A percentile compares a stretch with the other conserved stretches of the same genome.
Evolutionary conservation across 2,113 vertebrate species (phyloP).

Genomic region (Lepidothrix coronata): DNA sequence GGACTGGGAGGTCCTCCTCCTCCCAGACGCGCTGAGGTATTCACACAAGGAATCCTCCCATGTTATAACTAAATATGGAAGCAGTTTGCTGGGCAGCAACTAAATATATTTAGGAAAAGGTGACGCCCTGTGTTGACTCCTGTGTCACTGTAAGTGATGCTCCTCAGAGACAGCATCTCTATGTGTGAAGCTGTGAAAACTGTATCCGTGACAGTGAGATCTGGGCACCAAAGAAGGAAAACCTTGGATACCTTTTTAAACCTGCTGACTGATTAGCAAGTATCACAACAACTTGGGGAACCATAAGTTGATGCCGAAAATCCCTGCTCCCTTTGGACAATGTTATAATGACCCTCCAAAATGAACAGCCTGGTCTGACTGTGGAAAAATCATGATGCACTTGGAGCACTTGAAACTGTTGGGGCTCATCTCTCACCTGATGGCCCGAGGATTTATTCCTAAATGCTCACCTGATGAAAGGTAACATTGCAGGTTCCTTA

Average conservation of each 20-base stretch:
- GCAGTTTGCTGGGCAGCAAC: not conserved
- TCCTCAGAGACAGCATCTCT: not conserved
- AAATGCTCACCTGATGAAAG: not conserved
- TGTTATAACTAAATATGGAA: not conserved
- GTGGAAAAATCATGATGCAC: not conserved
- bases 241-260: not conserved
- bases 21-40: not conserved
- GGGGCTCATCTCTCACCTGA: not conserved
- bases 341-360: not conserved
- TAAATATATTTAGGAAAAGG: not conserved
- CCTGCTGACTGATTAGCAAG: not conserved
- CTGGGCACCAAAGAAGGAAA: not conserved
- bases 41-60: not conserved
- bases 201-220: not conserved
- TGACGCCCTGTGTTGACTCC: not conserved
- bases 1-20: not conserved
- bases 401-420: not conserved
- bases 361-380: not conserved
- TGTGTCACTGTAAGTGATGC: not conserved
- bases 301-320: not conserved
- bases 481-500: not conserved
- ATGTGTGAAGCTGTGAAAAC: not conserved
- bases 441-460: not conserved
- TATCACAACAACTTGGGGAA: not conserved
- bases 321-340: not conserved